Evolutionary conservation across 2,888 invertebrate genomes (phyloP), one percentile per base, ranked within the genome.

Genomic region (Stictocephala bisonia): DNA sequence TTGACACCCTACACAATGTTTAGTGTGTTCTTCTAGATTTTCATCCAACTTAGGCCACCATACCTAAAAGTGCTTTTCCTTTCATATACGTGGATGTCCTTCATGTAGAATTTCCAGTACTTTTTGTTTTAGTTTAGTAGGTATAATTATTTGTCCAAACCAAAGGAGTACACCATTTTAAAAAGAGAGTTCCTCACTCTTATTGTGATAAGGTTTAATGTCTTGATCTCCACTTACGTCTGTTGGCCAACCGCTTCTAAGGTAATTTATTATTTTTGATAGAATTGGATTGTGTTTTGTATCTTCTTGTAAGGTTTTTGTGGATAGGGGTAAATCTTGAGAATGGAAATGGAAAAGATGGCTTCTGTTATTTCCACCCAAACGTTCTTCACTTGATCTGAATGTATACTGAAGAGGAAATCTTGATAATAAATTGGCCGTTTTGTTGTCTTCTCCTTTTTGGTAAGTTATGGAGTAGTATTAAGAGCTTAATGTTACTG

Each of bases 71-170:
- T 13, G 79, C 77, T 15, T 74, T 60, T 48, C 73, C 75, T 73
- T 77, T 79, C 22, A 78, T 77, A 80, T 74, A 0, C 78, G 78
- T n/a, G 77, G 70, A 50, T 80, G 78, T 0, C 68, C 72, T 11
- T 67, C 27, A 24, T 76, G 74, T 22, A 72, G 48, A 29, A 67
- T 53, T n/a, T 68, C 24, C 22, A 76, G 15, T n/a, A 74, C 60
- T 2, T 4, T 15, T 27, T 40, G 1, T 29, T 53, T 27, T 3
- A 69, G 15, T 15, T 15, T 24, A 4, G 13, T 11, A 4, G 74
- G 72, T 13, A 75, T 50, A 4, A 76, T 35, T 15, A 76, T 15
- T 15, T 74, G 6, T 24, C 69, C 53, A 0, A 40, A 51, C 71
- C 71, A 71, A 3, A 71, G 27, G 13, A 71, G 18, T 9, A 70